These are phyloP conservation scores for Ariopsis seemanni DNA, from an alignment of 2,113 vertebrate species.

Conservation along the genomic window DNA sequence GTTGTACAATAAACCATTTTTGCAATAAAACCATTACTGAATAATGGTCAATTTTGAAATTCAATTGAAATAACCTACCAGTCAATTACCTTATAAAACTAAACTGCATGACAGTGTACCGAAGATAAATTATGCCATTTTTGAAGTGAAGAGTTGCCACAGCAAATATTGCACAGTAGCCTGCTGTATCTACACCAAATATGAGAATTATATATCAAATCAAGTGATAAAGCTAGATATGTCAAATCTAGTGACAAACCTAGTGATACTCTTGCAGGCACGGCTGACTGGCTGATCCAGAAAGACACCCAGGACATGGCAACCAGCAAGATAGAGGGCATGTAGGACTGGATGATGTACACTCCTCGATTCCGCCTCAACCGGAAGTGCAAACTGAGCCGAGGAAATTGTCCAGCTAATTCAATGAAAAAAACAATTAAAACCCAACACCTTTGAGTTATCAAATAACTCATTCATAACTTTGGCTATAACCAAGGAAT, in stretches of 20 bases:
- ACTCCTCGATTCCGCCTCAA: conserved; percentile 90
- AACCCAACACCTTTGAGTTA: not conserved
- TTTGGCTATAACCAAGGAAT: not conserved
- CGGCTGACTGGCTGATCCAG: conserved; percentile 97
- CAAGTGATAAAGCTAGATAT: conserved; percentile 72
- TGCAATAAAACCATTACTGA: not conserved
- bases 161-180: not conserved
- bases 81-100: not conserved
- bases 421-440: not conserved
- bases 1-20: not conserved
- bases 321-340: conserved; percentile 92
- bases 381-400: conserved; percentile 90
- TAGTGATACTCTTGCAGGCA: conserved; percentile 91
- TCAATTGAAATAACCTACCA: not conserved
- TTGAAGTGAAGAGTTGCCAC: not conserved
- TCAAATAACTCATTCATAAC: not conserved
- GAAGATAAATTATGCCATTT: not conserved
- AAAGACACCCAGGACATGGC: conserved; percentile 99
- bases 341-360: conserved; percentile 98
- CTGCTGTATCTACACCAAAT: not conserved
- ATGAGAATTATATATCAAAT: not conserved
- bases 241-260: conserved; percentile 67
- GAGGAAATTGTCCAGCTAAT: conserved; percentile 88
- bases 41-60: not conserved
- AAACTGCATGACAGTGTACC: not conserved